Evolutionary conservation across 2,888 invertebrate genomes (phyloP).

Genomic region (Spisula solida): DNA sequence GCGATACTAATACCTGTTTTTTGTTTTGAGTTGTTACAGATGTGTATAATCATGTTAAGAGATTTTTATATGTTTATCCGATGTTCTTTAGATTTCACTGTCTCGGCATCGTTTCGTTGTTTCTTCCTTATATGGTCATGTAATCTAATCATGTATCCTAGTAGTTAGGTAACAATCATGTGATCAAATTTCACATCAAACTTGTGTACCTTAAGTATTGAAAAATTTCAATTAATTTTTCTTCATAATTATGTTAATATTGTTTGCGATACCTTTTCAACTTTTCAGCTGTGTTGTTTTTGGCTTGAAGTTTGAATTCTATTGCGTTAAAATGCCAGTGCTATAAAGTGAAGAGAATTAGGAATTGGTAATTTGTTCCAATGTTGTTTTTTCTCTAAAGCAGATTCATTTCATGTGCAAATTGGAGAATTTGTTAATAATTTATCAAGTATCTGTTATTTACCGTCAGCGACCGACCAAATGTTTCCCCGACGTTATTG

Average conservation of each 20-base stretch:
- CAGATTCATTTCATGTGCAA: too few relatives aligned
- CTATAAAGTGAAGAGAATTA: background rate
- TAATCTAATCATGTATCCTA: background rate
- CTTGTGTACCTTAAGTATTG: background rate
- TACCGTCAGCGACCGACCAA: too few relatives aligned
- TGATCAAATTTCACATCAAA: background rate
- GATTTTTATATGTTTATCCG: conserved; percentile 16
- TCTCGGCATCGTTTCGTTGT: background rate
- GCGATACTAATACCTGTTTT: background rate
- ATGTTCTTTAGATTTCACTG: background rate
- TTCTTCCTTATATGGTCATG: background rate
- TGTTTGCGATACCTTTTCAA: background rate
- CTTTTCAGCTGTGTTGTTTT: background rate
- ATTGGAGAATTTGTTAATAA: too few relatives aligned
- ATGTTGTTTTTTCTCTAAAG: too few relatives aligned
- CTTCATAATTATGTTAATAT: background rate
- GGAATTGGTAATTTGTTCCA: too few relatives aligned
- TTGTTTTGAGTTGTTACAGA: conserved; percentile 35
- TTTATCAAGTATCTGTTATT: too few relatives aligned
- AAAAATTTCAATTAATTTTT: too few relatives aligned
- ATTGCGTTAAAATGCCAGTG: background rate
- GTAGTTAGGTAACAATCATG: background rate
- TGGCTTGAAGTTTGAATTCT: background rate
- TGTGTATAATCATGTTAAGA: conserved; percentile 38
- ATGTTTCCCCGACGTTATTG: too few relatives aligned